Percentiles rank a stretch among this genome's conserved stretches.
phyloP scores from a whole-genome alignment of 2,888 invertebrate genomes.

The Liodrosophila aerea region DNA sequence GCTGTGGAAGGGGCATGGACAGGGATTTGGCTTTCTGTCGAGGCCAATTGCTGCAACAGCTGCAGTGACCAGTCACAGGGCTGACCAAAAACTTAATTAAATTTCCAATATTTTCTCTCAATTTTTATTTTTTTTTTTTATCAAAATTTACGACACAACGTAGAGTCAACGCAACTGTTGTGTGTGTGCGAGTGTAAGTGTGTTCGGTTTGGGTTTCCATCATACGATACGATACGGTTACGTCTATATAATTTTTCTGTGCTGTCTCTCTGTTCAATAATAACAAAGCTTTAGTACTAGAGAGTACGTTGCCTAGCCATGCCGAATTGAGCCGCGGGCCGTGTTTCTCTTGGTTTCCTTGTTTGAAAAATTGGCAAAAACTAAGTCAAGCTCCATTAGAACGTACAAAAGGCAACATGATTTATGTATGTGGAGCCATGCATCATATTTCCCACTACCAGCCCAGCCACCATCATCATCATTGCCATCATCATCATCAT shows the following conservation, averaged over 20 bases:
- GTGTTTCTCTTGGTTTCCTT: constrained; percentile 38
- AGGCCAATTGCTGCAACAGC: constrained; percentile 26
- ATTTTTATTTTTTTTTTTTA: constrained; percentile 42
- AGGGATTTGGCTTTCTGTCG: constrained; percentile 35
- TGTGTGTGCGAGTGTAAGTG: neutral
- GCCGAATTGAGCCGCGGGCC: constrained; percentile 57
- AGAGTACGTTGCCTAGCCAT: constrained; percentile 34
- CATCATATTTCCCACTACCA: constrained; percentile 46
- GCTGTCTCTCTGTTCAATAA: constrained; percentile 47
- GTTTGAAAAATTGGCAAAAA: constrained; percentile 59
- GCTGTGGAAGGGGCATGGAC: constrained; percentile 2
- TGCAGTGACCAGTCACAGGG: constrained; percentile 12
- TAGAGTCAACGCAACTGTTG: constrained; percentile 1
- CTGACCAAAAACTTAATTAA: constrained; percentile 58
- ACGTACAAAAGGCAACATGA: constrained; percentile 52
- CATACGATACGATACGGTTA: constrained; percentile 15
- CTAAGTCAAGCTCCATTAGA: constrained; percentile 60
- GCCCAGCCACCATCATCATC: neutral
- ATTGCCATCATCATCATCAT: neutral
- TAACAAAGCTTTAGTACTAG: constrained; percentile 28
- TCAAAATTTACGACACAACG: constrained; percentile 60
- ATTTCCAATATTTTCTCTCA: constrained; percentile 66
- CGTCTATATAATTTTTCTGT: constrained; percentile 21
- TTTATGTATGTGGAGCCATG: constrained; percentile 61
- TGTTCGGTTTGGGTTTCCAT: constrained; percentile 28